Evolutionary conservation across 2,888 invertebrate species (phyloP).

Genomic region (Dyspetes luteomarginatus): DNA sequence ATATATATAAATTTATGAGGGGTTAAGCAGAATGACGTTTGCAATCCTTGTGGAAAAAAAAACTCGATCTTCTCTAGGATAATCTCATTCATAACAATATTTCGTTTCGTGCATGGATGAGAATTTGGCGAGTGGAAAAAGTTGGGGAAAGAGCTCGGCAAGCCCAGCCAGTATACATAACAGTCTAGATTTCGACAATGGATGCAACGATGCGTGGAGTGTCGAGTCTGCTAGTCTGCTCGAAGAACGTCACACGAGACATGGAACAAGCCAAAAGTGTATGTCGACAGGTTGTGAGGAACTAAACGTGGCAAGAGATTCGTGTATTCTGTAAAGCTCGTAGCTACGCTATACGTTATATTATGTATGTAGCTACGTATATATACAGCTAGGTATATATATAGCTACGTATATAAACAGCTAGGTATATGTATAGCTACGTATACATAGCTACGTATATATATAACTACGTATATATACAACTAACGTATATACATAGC

Average conservation of each 20-base stretch:
- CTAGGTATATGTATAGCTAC: too few species aligned
- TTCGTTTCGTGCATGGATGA: neutral
- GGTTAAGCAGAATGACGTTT: neutral
- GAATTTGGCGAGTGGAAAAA: slow-evolving; percentile 7
- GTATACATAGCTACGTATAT: too few species aligned
- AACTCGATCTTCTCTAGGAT: neutral
- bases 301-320: slow-evolving; percentile 26
- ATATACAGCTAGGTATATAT: slow-evolving; percentile 1
- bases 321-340: slow-evolving; percentile 8
- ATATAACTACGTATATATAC: slow-evolving; percentile 5
- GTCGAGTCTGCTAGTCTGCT: slow-evolving; percentile 39
- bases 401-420: neutral
- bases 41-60: neutral
- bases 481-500: neutral
- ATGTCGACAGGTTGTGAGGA: slow-evolving; percentile 34
- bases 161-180: neutral
- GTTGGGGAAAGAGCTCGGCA: neutral
- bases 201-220: slow-evolving; percentile 62
- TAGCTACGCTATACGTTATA: too few species aligned
- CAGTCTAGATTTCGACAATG: slow-evolving; percentile 58
- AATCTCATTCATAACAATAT: slow-evolving; percentile 3
- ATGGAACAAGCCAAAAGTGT: neutral
- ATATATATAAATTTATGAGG: neutral
- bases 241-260: slow-evolving; percentile 16
- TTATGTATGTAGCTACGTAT: too few species aligned